Evolutionary conservation across 2,113 vertebrate species (phyloP), one percentile per base, ranked within the genome.

Genomic region (Lagopus leucura): DNA sequence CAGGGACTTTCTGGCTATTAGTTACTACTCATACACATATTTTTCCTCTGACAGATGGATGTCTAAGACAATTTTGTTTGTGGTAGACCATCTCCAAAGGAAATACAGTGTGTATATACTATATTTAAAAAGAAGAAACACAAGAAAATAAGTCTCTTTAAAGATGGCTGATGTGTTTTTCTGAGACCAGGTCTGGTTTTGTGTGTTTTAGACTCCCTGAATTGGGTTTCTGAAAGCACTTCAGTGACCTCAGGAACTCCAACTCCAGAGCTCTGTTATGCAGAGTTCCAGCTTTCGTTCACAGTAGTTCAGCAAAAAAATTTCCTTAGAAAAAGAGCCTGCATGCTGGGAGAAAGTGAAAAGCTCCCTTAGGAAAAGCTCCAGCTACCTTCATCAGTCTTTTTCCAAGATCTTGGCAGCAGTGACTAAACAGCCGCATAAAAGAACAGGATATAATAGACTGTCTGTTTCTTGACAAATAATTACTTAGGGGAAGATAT

Each of bases 391-490:
- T 94, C 70, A 95, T 93, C 93, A 94, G 88, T 95, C 85, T 91
- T 94, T 64, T 75, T 65, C 77, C 67, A 83, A 84, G 80, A 55
- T 93, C 88, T 94, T 96, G 93, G 95, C 95, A 95, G 88, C 77
- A 69, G 22, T 91, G 85, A 83, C 88, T 92, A 50, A 95, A 88
- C 47, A 90, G 76, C 75, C 86, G 67, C 69, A 92, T 86, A 77
- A 95, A 91, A 95, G 90, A 92, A 67, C 57, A 85, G 80, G 69
- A 57, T 92, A 92, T 92, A 95, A 93, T 94, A 88, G 76, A 84
- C 73, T 88, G 90, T 83, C 87, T 92, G 64, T 95, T 73, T 88
- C 92, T 92, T 92, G 92, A 86, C 80, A 94, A 95, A 93, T 92
- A 91, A 86, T 88, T 91, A 71, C 88, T 91, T 25, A 19, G 43